These are phyloP conservation scores for Hyposoter dolosus DNA, from an alignment of 2,888 invertebrate genomes.

Conservation along the genomic window DNA sequence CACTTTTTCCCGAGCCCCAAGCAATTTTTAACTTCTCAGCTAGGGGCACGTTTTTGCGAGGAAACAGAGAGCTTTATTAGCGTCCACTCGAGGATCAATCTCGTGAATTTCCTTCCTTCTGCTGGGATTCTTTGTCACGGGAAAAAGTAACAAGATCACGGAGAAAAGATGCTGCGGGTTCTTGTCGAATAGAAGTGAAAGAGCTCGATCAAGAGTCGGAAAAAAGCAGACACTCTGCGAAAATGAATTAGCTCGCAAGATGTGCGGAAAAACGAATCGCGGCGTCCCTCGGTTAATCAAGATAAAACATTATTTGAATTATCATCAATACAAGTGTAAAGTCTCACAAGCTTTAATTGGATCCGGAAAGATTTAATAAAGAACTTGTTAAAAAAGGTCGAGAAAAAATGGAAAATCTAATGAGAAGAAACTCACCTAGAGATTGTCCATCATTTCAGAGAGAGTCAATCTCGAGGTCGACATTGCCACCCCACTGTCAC, in stretches of 20 bases:
- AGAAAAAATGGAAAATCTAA: background rate
- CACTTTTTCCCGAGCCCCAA: conserved; percentile 11
- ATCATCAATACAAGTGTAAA: background rate
- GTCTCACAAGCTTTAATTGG: background rate
- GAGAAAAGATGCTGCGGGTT: conserved; percentile 13
- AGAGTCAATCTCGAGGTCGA: conserved; percentile 89
- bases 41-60: conserved; percentile 48
- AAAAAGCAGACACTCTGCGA: background rate
- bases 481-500: conserved; percentile 91
- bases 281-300: background rate
- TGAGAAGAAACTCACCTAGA: conserved; percentile 78
- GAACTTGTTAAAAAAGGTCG: background rate
- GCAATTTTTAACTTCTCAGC: conserved; percentile 41
- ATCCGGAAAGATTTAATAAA: background rate
- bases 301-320: background rate
- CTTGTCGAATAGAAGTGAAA: conserved; percentile 28
- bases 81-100: conserved; percentile 55
- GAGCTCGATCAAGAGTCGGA: conserved; percentile 13
- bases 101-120: conserved; percentile 45
- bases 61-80: conserved; percentile 55
- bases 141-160: conserved; percentile 36
- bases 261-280: background rate
- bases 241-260: background rate
- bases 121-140: conserved; percentile 24
- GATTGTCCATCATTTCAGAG: conserved; percentile 87